These are phyloP conservation scores for Cyprinella venusta DNA, from an alignment of 2,797 vertebrate species.

Conservation along the genomic window DNA sequence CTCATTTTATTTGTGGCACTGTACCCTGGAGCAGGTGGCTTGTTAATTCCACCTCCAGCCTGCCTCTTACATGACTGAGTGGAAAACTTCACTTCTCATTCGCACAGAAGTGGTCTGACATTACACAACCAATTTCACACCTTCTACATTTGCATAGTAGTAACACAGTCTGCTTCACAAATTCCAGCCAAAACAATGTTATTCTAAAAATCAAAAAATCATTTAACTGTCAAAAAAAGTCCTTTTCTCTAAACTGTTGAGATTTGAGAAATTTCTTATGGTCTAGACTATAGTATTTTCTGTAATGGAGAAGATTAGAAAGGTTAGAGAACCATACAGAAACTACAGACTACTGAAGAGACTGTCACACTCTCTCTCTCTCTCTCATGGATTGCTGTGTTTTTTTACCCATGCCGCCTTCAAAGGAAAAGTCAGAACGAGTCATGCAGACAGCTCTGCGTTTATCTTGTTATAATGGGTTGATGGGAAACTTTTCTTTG, in stretches of 20 bases:
- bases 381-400: not conserved
- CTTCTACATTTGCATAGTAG: not conserved
- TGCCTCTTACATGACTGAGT: conserved; percentile 14
- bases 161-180: conserved; percentile 1
- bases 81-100: conserved; percentile 23
- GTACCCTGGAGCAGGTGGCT: conserved; percentile 41
- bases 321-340: not conserved
- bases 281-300: not conserved
- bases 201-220: conserved; percentile 10
- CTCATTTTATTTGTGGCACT: conserved; percentile 14
- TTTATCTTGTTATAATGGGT: conserved; percentile 26
- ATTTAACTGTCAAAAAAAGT: not conserved
- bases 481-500: conserved; percentile 40
- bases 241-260: not conserved
- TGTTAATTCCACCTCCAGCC: conserved; percentile 29
- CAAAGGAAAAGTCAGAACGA: not conserved
- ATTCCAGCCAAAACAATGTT: conserved; percentile 1
- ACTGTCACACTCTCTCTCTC: not conserved
- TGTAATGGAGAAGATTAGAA: conserved; percentile 29
- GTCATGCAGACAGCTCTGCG: conserved; percentile 12
- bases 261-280: conserved; percentile 19
- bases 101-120: conserved; percentile 10
- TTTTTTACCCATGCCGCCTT: not conserved
- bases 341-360: not conserved
- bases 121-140: conserved; percentile 31